Percentiles rank a stretch among this genome's conserved stretches.
Evolutionary conservation across 2,797 vertebrate genomes (phyloP).

Genomic region (Poeciliopsis turneri): DNA sequence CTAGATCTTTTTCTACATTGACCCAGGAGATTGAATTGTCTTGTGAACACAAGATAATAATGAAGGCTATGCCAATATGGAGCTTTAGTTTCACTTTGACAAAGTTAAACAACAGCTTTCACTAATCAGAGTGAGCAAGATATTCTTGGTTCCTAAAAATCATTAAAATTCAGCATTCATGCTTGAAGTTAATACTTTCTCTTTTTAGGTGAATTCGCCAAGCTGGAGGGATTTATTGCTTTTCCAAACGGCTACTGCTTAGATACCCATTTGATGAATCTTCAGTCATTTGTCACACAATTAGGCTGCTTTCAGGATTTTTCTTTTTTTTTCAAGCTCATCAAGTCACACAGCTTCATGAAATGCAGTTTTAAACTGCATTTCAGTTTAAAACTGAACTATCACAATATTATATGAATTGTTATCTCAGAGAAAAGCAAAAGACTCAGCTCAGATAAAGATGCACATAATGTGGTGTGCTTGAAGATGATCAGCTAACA

Average conservation of each 20-base stretch:
- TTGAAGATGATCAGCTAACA: background rate
- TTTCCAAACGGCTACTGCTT: conserved; percentile 44
- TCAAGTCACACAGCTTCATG: conserved; percentile 16
- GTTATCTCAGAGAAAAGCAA: background rate
- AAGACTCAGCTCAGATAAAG: background rate
- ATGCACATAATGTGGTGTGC: background rate
- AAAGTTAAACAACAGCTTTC: conserved; percentile 71
- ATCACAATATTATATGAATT: background rate
- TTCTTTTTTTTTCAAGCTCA: conserved; percentile 12
- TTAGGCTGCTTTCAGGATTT: conserved; percentile 5
- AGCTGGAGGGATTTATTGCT: conserved; percentile 53
- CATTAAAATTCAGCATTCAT: conserved; percentile 69
- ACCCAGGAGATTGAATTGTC: conserved; percentile 55
- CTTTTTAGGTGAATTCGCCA: conserved; percentile 64
- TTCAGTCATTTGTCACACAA: conserved; percentile 20
- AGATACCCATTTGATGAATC: conserved; percentile 47
- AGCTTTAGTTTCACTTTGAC: conserved; percentile 62
- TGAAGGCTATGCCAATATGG: conserved; percentile 55
- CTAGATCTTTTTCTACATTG: conserved; percentile 44
- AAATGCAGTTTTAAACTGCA: background rate
- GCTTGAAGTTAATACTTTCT: conserved; percentile 69
- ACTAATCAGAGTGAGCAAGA: conserved; percentile 72
- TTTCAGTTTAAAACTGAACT: no score
- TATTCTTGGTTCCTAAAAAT: conserved; percentile 61
- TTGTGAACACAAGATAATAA: conserved; percentile 59